Evolutionary conservation across 2,797 vertebrate genomes (phyloP).

Genomic region (Hydrolagus colliei): DNA sequence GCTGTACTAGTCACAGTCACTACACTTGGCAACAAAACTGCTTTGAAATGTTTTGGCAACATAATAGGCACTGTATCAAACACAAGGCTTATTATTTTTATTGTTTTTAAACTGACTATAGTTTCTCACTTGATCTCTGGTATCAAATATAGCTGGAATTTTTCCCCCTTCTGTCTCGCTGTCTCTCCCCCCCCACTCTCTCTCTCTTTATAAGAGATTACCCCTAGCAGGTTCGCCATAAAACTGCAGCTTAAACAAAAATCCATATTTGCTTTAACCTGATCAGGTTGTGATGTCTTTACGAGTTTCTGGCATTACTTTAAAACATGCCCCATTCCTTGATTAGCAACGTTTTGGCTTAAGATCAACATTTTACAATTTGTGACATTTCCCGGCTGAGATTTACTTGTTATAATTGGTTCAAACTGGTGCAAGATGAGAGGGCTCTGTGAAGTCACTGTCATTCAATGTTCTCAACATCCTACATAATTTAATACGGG

Average conservation of each 20-base stretch:
- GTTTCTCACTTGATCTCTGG: too few relatives aligned
- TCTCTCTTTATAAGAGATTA: not conserved
- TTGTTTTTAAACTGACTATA: too few relatives aligned
- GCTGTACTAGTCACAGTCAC: too few relatives aligned
- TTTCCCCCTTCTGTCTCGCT: too few relatives aligned
- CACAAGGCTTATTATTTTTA: too few relatives aligned
- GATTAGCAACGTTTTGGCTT: conserved; percentile 29
- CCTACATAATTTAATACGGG: conserved; percentile 31
- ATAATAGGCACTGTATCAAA: too few relatives aligned
- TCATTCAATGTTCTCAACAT: conserved; percentile 20
- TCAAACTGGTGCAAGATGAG: conserved; percentile 30
- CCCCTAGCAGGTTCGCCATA: not conserved
- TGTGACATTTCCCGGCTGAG: conserved; percentile 30
- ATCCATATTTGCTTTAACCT: conserved; percentile 19
- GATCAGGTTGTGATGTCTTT: conserved; percentile 28
- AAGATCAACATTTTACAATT: conserved; percentile 32
- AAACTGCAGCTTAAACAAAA: not conserved
- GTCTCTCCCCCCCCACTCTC: too few relatives aligned
- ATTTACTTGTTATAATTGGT: conserved; percentile 32
- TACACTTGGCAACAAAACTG: too few relatives aligned
- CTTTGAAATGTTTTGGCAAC: too few relatives aligned
- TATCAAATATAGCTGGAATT: too few relatives aligned
- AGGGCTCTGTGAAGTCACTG: conserved; percentile 24
- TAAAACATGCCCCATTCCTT: conserved; percentile 29
- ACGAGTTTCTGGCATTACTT: conserved; percentile 20